Percentiles rank a stretch among this genome's conserved stretches.
phyloP scores from a whole-genome alignment of 2,888 invertebrate genomes.

The Oscheius sp. region DNA sequence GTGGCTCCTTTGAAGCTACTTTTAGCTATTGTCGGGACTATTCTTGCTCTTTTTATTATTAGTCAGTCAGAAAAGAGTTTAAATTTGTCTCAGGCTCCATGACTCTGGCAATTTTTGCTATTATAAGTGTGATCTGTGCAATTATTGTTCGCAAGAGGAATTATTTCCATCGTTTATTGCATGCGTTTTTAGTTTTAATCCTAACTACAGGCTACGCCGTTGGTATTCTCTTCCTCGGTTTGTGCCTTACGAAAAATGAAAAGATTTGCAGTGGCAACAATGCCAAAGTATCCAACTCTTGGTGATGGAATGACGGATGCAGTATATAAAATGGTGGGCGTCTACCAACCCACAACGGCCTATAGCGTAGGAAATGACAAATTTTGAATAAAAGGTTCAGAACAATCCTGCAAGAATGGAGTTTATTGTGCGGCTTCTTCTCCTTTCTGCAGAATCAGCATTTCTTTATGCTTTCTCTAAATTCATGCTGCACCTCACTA shows the following conservation, averaged over 20 bases:
- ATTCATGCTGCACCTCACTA: no score
- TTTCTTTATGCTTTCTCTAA: neutral
- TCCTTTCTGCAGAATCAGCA: slow-evolving; percentile 2
- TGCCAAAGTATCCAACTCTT: slow-evolving; percentile 1
- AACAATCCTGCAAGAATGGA: slow-evolving; percentile 6
- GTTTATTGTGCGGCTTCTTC: slow-evolving; percentile 3
- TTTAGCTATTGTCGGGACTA: neutral
- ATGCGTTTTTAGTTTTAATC: no score
- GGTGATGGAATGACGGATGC: neutral
- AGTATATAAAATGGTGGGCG: neutral
- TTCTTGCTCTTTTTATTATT: neutral
- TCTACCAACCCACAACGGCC: neutral
- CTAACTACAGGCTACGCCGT: neutral
- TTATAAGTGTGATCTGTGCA: neutral
- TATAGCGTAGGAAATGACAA: neutral
- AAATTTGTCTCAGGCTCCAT: neutral
- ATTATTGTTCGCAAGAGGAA: neutral
- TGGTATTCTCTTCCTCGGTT: neutral
- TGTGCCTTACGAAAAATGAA: neutral
- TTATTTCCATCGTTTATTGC: no score
- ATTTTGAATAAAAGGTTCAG: neutral
- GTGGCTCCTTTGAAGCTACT: slow-evolving; percentile 1
- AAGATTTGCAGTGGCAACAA: neutral
- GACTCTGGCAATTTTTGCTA: neutral
- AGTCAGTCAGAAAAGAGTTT: neutral